Base-by-base conservation (phyloP, 1,140 invertebrate species). In the Listronotus bonariensis region DNA sequence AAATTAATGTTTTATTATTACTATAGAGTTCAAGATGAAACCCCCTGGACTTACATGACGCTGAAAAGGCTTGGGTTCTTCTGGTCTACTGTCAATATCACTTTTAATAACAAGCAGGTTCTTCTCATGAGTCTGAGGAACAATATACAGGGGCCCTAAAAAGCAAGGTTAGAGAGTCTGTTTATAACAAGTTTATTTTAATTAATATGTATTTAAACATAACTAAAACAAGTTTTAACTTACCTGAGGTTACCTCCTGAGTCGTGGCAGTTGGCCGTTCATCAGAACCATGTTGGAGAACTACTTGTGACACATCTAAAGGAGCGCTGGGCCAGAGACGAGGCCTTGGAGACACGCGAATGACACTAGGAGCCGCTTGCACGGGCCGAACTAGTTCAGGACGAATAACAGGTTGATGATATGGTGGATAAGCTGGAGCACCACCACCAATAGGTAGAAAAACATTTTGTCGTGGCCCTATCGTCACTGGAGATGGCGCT, bases 361-460 rank as follows among this genome's bases (percentile, higher is more conserved):
- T 69, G 17, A 69, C 68, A 51, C 68, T 66, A 6, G 59, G 59
- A 26, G 61, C 45, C 15, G 60, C 55, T 59, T 69, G 62, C 1
- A 68, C 58, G 10, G 68, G 68, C 11, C 68, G 20, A 11, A 69
- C 68, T 26, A 65, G 42, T 58, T 65, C 63, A 9, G 63, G 63
- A 6, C 63, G 14, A 49, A 72, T 72, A 17, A 72, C 51, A 34
- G 71, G 71, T 52, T 72, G 71, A 64, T 72, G 66, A 49, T 67
- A 72, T 2, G 71, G 58, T 11, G 71, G 41, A 64, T 70, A 64
- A 11, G 61, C n/a, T 8, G 61, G 61, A 8, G 61, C 61, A 1
- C 61, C 61, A 6, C 61, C 76, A 83, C 89, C 56, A 83, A 88
- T 95, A 17, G 92, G 92, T 83, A 93, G 89, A 78, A 95, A 95